Percentiles rank a stretch among this genome's conserved stretches.
Conservation (phyloP, 2,888 invertebrate species). For the Escarpia spicata region DNA sequence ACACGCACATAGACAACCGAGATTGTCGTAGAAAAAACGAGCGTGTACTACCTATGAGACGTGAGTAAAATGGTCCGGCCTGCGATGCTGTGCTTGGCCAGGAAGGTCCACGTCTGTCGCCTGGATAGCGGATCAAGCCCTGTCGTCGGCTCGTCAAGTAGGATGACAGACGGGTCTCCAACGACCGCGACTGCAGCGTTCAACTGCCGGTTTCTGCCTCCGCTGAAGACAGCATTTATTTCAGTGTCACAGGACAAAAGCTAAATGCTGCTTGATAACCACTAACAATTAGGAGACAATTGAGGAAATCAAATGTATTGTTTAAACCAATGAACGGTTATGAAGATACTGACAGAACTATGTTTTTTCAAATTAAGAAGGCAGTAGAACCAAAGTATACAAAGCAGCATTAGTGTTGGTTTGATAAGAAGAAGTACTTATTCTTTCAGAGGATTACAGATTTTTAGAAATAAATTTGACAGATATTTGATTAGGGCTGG, state of each 20-base stretch:
- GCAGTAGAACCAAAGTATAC: too few relatives aligned
- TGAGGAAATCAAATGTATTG: too few relatives aligned
- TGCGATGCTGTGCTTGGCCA: background rate
- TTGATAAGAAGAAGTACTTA: too few relatives aligned
- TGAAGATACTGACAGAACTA: too few relatives aligned
- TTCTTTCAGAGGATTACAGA: too few relatives aligned
- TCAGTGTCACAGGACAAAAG: too few relatives aligned
- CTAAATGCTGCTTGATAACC: background rate
- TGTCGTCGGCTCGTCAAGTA: background rate
- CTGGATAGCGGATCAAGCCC: background rate
- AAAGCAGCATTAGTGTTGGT: too few relatives aligned
- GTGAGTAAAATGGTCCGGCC: background rate
- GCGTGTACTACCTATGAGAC: background rate
- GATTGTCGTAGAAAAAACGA: background rate
- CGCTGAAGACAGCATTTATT: background rate
- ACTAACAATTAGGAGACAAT: too few relatives aligned
- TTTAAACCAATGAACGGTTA: too few relatives aligned
- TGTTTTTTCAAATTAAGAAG: too few relatives aligned
- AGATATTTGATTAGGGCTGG: too few relatives aligned
- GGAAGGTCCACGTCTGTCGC: background rate
- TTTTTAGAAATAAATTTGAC: too few relatives aligned
- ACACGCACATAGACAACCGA: background rate
- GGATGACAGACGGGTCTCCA: background rate
- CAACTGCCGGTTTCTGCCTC: background rate
- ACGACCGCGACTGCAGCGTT: background rate